A percentile compares a stretch with the other conserved stretches of the same genome.
phyloP scores from a whole-genome alignment of 2,888 invertebrate genomes.

The Abrostola tripartita region DNA sequence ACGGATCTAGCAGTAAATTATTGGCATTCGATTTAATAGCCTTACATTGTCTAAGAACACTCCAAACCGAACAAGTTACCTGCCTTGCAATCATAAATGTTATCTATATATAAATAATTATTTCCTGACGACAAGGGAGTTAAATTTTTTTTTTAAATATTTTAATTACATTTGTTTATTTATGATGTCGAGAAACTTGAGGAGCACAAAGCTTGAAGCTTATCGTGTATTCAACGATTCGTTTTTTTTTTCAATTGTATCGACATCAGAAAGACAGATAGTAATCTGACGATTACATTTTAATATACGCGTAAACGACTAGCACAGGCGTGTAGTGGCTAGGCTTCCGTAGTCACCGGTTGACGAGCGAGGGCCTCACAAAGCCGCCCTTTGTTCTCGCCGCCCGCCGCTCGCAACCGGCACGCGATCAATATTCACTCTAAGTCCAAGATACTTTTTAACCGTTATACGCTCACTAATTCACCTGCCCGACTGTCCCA shows the following conservation, averaged over 20 bases:
- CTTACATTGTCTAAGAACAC: slow-evolving; percentile 56
- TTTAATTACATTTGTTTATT: too few species aligned
- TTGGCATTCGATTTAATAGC: slow-evolving; percentile 64
- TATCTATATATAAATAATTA: slow-evolving; percentile 1
- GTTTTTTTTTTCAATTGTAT: too few species aligned
- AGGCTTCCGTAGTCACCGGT: slow-evolving; percentile 23
- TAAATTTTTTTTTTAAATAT: too few species aligned
- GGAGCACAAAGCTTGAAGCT: too few species aligned
- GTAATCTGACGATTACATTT: slow-evolving; percentile 3
- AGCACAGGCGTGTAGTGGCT: slow-evolving; percentile 22
- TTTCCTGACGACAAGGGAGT: too few species aligned
- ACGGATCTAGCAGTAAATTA: slow-evolving; percentile 56
- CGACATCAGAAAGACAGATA: background rate
- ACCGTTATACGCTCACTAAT: slow-evolving; percentile 47
- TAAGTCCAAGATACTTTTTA: slow-evolving; percentile 55
- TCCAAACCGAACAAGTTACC: slow-evolving; percentile 38
- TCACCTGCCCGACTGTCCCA: slow-evolving; percentile 24
- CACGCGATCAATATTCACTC: slow-evolving; percentile 72
- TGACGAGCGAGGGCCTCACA: slow-evolving; percentile 53
- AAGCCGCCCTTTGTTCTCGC: slow-evolving; percentile 68
- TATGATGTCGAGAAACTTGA: too few species aligned
- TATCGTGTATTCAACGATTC: too few species aligned
- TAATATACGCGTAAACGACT: slow-evolving; percentile 6
- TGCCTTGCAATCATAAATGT: slow-evolving; percentile 46
- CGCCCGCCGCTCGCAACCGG: slow-evolving; percentile 49